A percentile compares a stretch with the other conserved stretches of the same genome.
These are phyloP conservation scores for Brachionichthys hirsutus DNA, from an alignment of 2,113 vertebrate species.

Conservation along the genomic window DNA sequence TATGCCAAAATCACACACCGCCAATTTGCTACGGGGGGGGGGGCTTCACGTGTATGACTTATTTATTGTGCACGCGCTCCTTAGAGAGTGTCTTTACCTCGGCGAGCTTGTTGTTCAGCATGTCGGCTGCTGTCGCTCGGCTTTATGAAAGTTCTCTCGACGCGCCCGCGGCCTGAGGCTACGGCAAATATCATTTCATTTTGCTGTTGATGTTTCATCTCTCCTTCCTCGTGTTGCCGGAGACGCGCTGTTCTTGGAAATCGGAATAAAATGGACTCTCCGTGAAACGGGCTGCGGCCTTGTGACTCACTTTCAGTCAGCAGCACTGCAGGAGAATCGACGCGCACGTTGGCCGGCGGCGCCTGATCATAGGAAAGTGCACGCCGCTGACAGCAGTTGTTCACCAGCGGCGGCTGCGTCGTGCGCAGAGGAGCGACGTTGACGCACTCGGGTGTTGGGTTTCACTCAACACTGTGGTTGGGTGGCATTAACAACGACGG, in stretches of 20 bases:
- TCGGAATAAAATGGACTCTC: not conserved
- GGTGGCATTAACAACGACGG: conserved; percentile 40
- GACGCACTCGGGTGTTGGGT: conserved; percentile 57
- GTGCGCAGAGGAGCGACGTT: conserved; percentile 24
- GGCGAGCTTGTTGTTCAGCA: conserved; percentile 2
- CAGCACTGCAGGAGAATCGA: not conserved
- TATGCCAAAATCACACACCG: no score
- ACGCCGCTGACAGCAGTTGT: not conserved
- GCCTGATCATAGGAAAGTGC: no score
- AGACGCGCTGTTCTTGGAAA: not conserved
- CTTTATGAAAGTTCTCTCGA: conserved; percentile 1
- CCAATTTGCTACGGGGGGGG: no score
- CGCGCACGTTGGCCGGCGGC: no score
- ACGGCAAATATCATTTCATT: conserved; percentile 1
- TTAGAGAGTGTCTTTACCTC: conserved; percentile 18
- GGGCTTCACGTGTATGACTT: no score
- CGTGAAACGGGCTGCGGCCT: not conserved
- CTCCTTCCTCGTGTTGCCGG: conserved; percentile 25
- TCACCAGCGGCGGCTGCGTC: conserved; percentile 10
- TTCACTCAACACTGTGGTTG: conserved; percentile 45
- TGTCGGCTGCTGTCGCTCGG: conserved; percentile 7
- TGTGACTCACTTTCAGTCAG: conserved; percentile 11
- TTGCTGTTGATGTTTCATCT: conserved; percentile 35
- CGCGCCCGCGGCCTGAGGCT: conserved; percentile 6
- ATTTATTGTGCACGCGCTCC: no score